A percentile compares a stretch with the other conserved stretches of the same genome.
These are phyloP conservation scores for Ormyrus thymus DNA, from an alignment of 2,888 invertebrate genomes.

Conservation along the genomic window DNA sequence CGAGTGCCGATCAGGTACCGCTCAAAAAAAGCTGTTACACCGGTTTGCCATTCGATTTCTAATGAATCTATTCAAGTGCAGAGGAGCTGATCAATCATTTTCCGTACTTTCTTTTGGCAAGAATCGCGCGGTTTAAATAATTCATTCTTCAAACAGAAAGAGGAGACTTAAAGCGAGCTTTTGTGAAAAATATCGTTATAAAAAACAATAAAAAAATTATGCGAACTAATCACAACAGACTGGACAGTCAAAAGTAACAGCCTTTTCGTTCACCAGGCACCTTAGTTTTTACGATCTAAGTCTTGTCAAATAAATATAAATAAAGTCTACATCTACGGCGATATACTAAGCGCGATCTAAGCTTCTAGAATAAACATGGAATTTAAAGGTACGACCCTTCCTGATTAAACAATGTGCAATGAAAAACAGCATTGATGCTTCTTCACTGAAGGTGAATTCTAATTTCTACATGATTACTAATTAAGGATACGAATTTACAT, in stretches of 20 bases:
- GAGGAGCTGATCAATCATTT: conserved; percentile 58
- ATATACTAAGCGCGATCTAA: conserved; percentile 33
- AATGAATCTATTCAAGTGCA: conserved; percentile 62
- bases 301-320: conserved; percentile 71
- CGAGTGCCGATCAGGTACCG: no score
- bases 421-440: not conserved
- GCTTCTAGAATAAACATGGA: conserved; percentile 57
- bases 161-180: conserved; percentile 1
- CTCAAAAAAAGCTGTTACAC: conserved; percentile 23
- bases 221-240: conserved; percentile 72
- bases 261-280: conserved; percentile 70
- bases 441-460: no score
- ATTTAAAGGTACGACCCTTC: conserved; percentile 58
- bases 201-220: conserved; percentile 65
- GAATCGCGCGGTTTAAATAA: conserved; percentile 36
- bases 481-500: no score
- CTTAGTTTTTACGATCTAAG: conserved; percentile 68
- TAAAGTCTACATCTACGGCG: conserved; percentile 54
- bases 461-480: no score
- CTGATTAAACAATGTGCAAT: conserved; percentile 24
- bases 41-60: conserved; percentile 49
- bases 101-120: conserved; percentile 52
- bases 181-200: conserved; percentile 31
- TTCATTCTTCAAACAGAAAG: conserved; percentile 2
- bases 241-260: conserved; percentile 68